Percentiles rank a stretch among this genome's conserved stretches.
These are phyloP conservation scores for Hystrix cristata DNA, from an alignment of 2,113 vertebrate species.

Conservation along the genomic window DNA sequence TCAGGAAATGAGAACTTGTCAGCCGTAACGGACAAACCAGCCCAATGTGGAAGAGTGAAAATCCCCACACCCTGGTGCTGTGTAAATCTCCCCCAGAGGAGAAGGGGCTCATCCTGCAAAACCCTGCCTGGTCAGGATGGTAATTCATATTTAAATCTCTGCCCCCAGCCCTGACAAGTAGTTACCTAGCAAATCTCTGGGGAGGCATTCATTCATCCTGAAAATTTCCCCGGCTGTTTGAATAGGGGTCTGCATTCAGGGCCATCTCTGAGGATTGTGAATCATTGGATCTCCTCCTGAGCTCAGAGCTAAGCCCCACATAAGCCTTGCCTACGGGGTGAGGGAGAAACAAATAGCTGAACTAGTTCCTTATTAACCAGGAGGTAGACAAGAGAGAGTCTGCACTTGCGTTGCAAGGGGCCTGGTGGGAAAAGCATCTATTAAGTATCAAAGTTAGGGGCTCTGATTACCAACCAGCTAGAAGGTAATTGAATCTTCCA, in stretches of 20 bases:
- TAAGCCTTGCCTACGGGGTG: not conserved
- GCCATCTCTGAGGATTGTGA: not conserved
- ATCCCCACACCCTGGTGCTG: not conserved
- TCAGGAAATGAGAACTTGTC: not conserved
- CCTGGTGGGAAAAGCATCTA: not conserved
- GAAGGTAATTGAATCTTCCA: not conserved
- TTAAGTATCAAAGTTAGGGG: not conserved
- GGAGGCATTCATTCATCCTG: conserved; percentile 12
- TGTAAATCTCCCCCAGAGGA: conserved; percentile 2
- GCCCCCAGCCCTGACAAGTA: not conserved
- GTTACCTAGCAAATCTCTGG: not conserved
- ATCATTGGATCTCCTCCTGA: not conserved
- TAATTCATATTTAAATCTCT: conserved; percentile 66
- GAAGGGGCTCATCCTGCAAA: conserved; percentile 24
- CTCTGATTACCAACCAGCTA: not conserved
- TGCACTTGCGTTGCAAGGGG: not conserved
- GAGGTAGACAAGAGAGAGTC: not conserved
- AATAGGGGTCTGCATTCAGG: not conserved
- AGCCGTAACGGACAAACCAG: not conserved
- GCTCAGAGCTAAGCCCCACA: not conserved
- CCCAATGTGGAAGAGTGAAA: not conserved
- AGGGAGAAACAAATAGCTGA: conserved; percentile 39
- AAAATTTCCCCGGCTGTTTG: conserved; percentile 15
- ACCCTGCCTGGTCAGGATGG: not conserved
- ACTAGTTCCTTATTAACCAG: conserved; percentile 21